phyloP scores from a whole-genome alignment of 2,888 invertebrate species.

The Lasioglossum morio region DNA sequence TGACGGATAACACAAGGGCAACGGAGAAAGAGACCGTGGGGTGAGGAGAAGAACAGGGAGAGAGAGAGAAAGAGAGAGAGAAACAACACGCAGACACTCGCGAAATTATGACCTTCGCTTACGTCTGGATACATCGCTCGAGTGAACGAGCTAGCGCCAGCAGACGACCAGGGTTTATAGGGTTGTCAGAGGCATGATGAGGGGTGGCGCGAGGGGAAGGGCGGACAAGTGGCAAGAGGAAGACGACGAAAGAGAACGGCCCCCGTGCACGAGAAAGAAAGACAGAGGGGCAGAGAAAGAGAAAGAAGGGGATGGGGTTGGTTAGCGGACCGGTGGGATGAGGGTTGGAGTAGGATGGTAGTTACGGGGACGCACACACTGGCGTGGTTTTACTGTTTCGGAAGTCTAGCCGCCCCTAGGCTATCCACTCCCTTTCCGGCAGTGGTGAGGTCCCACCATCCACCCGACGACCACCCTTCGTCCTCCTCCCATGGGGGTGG shows the following conservation, averaged over 20 bases:
- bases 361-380: constrained; percentile 76
- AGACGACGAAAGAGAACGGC: constrained; percentile 44
- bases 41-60: background rate
- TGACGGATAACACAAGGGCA: background rate
- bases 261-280: constrained; percentile 35
- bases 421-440: constrained; percentile 75
- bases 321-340: constrained; percentile 60
- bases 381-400: constrained; percentile 81
- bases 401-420: constrained; percentile 81
- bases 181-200: constrained; percentile 71
- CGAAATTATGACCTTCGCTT: constrained; percentile 80
- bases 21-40: background rate
- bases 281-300: constrained; percentile 44
- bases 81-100: constrained; percentile 77
- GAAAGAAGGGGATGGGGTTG: constrained; percentile 52
- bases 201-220: constrained; percentile 34
- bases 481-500: constrained; percentile 59
- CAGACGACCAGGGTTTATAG: constrained; percentile 79
- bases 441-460: constrained; percentile 67
- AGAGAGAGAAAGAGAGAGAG: constrained; percentile 40
- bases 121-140: constrained; percentile 78
- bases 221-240: constrained; percentile 28
- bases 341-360: constrained; percentile 65
- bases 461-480: constrained; percentile 67
- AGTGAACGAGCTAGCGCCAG: constrained; percentile 75